These are phyloP conservation scores for Fringilla coelebs DNA, from an alignment of 2,797 vertebrate genomes.

Conservation along the genomic window DNA sequence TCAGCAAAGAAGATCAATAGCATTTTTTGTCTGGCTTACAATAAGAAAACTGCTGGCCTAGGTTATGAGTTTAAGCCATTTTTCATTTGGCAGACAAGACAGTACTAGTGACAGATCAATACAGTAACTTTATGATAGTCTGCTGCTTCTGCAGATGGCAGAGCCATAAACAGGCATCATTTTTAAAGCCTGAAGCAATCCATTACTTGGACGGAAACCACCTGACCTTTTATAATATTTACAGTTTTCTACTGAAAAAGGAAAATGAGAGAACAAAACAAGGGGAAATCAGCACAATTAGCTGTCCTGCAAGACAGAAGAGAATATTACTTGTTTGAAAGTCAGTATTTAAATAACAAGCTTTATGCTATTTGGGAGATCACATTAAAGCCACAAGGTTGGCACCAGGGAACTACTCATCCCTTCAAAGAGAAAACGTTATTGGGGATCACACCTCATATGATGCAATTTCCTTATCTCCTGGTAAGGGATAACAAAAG, in stretches of 20 bases:
- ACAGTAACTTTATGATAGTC: conserved; percentile 50
- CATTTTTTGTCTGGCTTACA: conserved; percentile 66
- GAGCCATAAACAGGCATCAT: conserved; percentile 41
- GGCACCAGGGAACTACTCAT: not conserved
- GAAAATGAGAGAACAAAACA: not conserved
- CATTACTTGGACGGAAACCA: conserved; percentile 50
- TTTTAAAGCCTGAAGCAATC: conserved; percentile 40
- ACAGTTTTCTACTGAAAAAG: not conserved
- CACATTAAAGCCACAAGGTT: not conserved
- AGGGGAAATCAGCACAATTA: not conserved
- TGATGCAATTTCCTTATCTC: not conserved
- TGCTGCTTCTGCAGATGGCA: conserved; percentile 55
- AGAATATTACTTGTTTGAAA: not conserved
- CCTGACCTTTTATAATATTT: conserved; percentile 41
- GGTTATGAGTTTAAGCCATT: conserved; percentile 63
- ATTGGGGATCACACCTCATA: not conserved
- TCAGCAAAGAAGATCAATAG: conserved; percentile 65
- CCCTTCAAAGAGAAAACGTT: not conserved
- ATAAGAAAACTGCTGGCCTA: conserved; percentile 59
- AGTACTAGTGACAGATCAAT: conserved; percentile 60
- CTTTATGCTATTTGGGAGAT: not conserved
- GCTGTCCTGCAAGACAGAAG: not conserved
- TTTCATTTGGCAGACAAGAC: conserved; percentile 63
- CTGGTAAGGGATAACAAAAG: not conserved
- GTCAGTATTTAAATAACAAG: not conserved